Evolutionary conservation across 2,113 vertebrate genomes (phyloP).

Genomic region (Rallus limicola): DNA sequence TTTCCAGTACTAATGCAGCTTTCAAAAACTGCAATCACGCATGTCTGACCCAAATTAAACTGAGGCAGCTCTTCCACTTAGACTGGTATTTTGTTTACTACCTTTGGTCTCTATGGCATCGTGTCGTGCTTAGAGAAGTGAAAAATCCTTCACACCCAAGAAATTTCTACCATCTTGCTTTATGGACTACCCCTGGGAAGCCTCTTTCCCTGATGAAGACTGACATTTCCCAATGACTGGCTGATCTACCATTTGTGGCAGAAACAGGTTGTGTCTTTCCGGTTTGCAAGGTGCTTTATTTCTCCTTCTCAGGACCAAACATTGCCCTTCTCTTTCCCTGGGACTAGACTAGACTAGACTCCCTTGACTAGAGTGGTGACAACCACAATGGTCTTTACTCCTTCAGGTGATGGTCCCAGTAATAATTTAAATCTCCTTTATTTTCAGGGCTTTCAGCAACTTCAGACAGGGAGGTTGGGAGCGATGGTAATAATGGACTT

Average conservation of each 20-base stretch:
- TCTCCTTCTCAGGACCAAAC: neutral
- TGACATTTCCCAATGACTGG: neutral
- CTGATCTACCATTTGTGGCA: neutral
- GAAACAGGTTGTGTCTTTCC: neutral
- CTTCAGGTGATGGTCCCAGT: neutral
- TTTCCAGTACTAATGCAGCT: neutral
- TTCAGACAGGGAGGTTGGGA: neutral
- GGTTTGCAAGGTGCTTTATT: neutral
- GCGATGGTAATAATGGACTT: neutral
- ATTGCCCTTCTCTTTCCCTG: neutral
- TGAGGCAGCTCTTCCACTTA: neutral
- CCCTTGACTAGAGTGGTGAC: neutral
- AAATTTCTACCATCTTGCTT: neutral
- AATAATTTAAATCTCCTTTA: neutral
- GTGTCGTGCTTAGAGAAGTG: neutral
- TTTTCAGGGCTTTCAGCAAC: constrained; percentile 5
- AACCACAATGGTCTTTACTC: neutral
- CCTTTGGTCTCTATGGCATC: neutral
- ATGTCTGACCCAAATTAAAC: neutral
- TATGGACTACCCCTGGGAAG: neutral
- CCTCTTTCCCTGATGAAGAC: neutral
- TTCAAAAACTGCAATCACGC: neutral
- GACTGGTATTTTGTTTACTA: neutral
- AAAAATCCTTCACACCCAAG: neutral
- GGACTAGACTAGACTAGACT: no score